Evolutionary conservation across 2,888 invertebrate species (phyloP), one percentile per base, ranked within the genome.

Genomic region (Schizaphis graminum): DNA sequence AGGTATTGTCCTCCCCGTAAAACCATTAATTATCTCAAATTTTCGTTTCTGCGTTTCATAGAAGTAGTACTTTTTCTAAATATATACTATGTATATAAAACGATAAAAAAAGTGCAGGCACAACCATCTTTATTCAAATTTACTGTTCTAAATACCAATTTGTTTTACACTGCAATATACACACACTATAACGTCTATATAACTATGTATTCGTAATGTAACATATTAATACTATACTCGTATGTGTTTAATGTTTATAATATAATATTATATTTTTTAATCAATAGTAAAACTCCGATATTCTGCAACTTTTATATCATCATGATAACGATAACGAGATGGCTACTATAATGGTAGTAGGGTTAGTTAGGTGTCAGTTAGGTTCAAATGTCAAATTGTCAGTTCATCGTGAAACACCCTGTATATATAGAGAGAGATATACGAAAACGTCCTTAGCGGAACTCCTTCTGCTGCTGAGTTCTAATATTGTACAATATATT

Each of bases 71-170:
- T 35, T 16, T 67, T 16, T 67, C 5, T 67, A n/a, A 35, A 7
- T 28, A 16, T 13, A 0, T 67, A n/a, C 13, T 5, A 21, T 1
- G 21, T 28, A 0, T 2, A 35, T 35, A n/a, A 5, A n/a, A 16
- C 16, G n/a, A 67, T 13, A 16, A 35, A 35, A 77, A 16, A 7
- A 77, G 5, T 13, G n/a, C 16, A n/a, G 67, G n/a, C 67, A n/a
- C 16, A 16, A 67, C n/a, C 67, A 35, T 77, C 35, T n/a, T 77
- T 77, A 11, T 77, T 67, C 4, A 77, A 77, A 77, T 77, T n/a
- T 35, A 21, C n/a, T 7, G 35, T 16, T 77, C 16, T 77, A 35
- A 16, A 7, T 35, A 35, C 16, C 1, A 7, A 77, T 77, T 77
- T 77, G 5, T 77, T 21, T 35, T 35, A n/a, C 16, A 61, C 3